phyloP scores from a whole-genome alignment of 1,140 invertebrate genomes.

The Ceratitis capitata region DNA sequence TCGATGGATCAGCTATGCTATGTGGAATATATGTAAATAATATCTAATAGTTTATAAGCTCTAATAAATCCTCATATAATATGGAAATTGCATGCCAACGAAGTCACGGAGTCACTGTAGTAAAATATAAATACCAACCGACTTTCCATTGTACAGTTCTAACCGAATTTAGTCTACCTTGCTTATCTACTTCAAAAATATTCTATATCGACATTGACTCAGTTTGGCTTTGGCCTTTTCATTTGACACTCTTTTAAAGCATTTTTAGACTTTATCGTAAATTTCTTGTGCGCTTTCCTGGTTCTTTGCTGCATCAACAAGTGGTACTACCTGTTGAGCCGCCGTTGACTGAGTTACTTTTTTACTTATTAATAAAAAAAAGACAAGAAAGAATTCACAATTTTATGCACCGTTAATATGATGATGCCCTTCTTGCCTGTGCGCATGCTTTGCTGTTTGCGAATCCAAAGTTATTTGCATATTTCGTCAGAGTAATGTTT shows the following conservation, averaged over 20 bases:
- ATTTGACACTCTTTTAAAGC: constrained; percentile 13
- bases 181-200: too few relatives aligned
- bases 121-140: too few relatives aligned
- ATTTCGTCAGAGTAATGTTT: constrained; percentile 36
- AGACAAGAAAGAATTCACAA: background rate
- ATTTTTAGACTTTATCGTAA: background rate
- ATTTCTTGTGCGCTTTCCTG: background rate
- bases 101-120: too few relatives aligned
- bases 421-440: background rate
- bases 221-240: background rate
- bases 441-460: constrained; percentile 13
- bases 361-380: background rate
- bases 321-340: background rate
- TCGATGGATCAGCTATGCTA: too few relatives aligned
- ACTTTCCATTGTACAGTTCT: too few relatives aligned
- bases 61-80: too few relatives aligned
- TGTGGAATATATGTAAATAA: too few relatives aligned
- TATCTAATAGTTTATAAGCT: too few relatives aligned
- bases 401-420: background rate
- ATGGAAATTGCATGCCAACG: too few relatives aligned
- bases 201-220: too few relatives aligned
- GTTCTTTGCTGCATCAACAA: background rate
- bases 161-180: too few relatives aligned
- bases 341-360: background rate
- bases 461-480: constrained; percentile 43